These are phyloP conservation scores for Alloplasta piceator DNA, from an alignment of 2,888 invertebrate genomes.

Conservation along the genomic window DNA sequence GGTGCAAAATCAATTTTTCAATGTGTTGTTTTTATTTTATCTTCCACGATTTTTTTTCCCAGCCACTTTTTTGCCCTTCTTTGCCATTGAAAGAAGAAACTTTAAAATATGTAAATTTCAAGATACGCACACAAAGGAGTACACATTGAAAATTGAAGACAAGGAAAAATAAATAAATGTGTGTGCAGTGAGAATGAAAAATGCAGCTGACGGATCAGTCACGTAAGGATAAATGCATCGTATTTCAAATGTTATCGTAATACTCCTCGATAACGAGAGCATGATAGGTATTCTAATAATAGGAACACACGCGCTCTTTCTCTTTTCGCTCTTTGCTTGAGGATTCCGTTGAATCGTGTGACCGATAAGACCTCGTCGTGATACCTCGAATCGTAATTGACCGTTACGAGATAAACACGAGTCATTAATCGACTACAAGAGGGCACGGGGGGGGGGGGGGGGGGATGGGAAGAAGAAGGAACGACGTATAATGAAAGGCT, in stretches of 20 bases:
- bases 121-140: not conserved
- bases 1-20: too few relatives aligned
- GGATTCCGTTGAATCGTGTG: constrained; percentile 56
- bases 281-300: constrained; percentile 49
- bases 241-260: constrained; percentile 43
- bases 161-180: not conserved
- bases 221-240: constrained; percentile 29
- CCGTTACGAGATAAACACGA: constrained; percentile 58
- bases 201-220: constrained; percentile 15
- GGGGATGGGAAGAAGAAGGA: not conserved
- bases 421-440: constrained; percentile 40
- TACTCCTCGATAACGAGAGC: constrained; percentile 31
- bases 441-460: too few relatives aligned
- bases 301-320: constrained; percentile 23
- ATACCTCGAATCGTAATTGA: constrained; percentile 57
- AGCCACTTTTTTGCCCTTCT: too few relatives aligned
- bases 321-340: constrained; percentile 21
- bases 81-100: too few relatives aligned
- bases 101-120: too few relatives aligned
- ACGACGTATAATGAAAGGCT: not conserved
- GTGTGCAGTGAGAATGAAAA: constrained; percentile 2
- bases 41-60: too few relatives aligned
- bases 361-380: constrained; percentile 59
- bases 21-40: too few relatives aligned
- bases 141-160: not conserved